These are phyloP conservation scores for Mantis religiosa DNA, from an alignment of 2,888 invertebrate species.

Conservation along the genomic window DNA sequence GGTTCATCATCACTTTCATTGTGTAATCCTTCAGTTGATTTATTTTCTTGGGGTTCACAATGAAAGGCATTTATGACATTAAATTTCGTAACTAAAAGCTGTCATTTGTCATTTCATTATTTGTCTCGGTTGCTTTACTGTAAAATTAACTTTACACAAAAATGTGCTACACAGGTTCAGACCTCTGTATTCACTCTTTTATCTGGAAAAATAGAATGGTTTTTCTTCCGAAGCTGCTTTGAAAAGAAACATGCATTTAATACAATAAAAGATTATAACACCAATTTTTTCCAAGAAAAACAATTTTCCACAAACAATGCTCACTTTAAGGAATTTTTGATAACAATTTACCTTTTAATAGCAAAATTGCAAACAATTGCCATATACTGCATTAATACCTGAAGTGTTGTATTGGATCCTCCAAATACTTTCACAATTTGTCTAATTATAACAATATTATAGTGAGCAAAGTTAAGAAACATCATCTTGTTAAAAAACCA, in stretches of 20 bases:
- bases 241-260: conserved; percentile 18
- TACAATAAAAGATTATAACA: not conserved
- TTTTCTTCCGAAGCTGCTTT: conserved; percentile 22
- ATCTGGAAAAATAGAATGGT: not conserved
- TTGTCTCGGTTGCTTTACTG: not conserved
- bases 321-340: not conserved
- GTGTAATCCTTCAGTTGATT: not conserved
- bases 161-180: not conserved
- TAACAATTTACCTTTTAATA: not conserved
- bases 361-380: too few species aligned
- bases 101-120: not conserved
- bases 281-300: not conserved
- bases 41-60: not conserved
- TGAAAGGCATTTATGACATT: not conserved
- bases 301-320: too few species aligned
- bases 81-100: too few species aligned
- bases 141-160: not conserved
- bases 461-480: too few species aligned
- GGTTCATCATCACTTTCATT: not conserved
- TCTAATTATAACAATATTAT: too few species aligned
- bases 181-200: not conserved
- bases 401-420: too few species aligned
- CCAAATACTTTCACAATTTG: too few species aligned
- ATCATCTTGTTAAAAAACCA: too few species aligned
- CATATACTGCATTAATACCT: too few species aligned